Evolutionary conservation across 2,888 invertebrate species (phyloP).

Genomic region (Hypselothyrea guttata): DNA sequence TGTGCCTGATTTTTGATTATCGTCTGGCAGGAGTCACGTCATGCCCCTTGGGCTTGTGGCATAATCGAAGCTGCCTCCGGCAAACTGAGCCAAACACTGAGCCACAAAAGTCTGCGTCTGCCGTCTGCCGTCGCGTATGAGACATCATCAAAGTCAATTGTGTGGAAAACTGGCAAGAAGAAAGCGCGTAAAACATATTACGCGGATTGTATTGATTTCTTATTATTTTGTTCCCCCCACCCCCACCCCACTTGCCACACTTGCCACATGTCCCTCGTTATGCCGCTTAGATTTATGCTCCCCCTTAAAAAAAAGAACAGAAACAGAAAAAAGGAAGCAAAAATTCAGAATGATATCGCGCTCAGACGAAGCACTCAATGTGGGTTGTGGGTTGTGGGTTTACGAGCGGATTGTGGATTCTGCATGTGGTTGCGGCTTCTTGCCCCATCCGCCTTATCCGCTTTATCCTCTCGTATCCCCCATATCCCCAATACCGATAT

Average conservation of each 20-base stretch:
- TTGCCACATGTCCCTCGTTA: slow-evolving; percentile 12
- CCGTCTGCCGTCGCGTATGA: slow-evolving; percentile 19
- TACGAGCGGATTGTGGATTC: slow-evolving; percentile 57
- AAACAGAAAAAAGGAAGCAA: neutral
- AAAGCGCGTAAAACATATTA: slow-evolving; percentile 72
- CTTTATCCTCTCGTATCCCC: neutral
- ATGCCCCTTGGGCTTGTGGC: slow-evolving; percentile 58
- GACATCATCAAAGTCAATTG: slow-evolving; percentile 80
- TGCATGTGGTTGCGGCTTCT: slow-evolving; percentile 69
- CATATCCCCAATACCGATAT: neutral
- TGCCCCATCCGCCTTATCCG: slow-evolving; percentile 4
- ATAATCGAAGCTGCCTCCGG: slow-evolving; percentile 62
- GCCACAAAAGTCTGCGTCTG: neutral
- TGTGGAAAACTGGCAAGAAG: slow-evolving; percentile 77
- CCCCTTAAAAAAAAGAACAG: neutral
- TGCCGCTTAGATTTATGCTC: slow-evolving; percentile 50
- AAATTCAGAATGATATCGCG: neutral
- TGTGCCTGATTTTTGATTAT: slow-evolving; percentile 68
- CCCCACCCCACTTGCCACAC: slow-evolving; percentile 20
- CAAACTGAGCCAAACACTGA: slow-evolving; percentile 12
- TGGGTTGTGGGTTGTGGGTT: slow-evolving; percentile 44
- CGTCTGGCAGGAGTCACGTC: slow-evolving; percentile 65
- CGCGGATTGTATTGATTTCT: slow-evolving; percentile 76
- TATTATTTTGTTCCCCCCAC: slow-evolving; percentile 63
- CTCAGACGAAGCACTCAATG: slow-evolving; percentile 30